Evolutionary conservation across 2,797 vertebrate species (phyloP).

Genomic region (Gadopsis bispinosus): DNA sequence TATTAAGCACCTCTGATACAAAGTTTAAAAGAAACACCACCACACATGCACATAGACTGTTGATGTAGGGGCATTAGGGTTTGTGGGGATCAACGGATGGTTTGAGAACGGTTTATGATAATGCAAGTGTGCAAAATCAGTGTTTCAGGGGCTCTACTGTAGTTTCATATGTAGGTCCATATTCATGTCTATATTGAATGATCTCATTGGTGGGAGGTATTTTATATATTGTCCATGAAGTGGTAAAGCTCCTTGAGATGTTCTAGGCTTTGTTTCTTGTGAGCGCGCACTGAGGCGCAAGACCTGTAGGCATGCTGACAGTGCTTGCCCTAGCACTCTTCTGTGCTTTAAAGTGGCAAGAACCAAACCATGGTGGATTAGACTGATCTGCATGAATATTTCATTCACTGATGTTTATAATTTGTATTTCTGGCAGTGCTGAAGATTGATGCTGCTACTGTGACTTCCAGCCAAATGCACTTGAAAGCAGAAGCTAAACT

Average conservation of each 20-base stretch:
- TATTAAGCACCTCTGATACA: not conserved
- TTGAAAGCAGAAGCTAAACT: constrained; percentile 31
- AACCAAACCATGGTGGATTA: constrained; percentile 23
- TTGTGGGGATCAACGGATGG: not conserved
- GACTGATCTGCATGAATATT: constrained; percentile 47
- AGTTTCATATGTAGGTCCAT: not conserved
- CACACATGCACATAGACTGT: not conserved
- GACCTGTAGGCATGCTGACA: constrained; percentile 2
- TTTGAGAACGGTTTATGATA: constrained; percentile 4
- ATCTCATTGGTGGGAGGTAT: not conserved
- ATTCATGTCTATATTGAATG: not conserved
- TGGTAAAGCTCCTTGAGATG: not conserved
- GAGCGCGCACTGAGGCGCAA: not conserved
- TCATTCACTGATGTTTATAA: constrained; percentile 51
- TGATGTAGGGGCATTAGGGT: not conserved
- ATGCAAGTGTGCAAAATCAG: not conserved
- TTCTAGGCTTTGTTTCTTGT: not conserved
- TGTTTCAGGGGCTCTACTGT: not conserved
- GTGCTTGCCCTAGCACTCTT: constrained; percentile 11
- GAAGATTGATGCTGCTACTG: constrained; percentile 35
- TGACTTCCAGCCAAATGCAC: constrained; percentile 38
- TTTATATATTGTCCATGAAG: constrained; percentile 1
- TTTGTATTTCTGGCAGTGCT: constrained; percentile 39
- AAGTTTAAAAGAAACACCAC: constrained; percentile 8
- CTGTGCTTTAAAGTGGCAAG: constrained; percentile 49